Conservation (phyloP, 2,113 vertebrate genomes). For the Prietella phreatophila region DNA sequence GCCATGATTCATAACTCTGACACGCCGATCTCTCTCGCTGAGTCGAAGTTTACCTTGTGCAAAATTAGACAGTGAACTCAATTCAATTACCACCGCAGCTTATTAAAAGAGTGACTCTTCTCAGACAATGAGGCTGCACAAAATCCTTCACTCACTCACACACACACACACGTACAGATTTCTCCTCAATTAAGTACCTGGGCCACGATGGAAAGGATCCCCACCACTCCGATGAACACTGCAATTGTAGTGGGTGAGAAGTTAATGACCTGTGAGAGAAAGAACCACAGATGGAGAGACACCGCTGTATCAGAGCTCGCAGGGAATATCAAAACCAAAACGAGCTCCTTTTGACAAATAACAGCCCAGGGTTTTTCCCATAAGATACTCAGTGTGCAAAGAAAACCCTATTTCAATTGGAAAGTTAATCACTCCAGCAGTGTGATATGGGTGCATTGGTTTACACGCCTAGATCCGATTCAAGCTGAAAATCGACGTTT, state of each 20-base stretch:
- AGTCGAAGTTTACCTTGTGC: conserved; percentile 29
- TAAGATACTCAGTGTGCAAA: not conserved
- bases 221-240: conserved; percentile 91
- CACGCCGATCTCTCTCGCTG: not conserved
- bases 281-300: conserved; percentile 19
- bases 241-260: conserved; percentile 89
- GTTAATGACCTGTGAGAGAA: conserved; percentile 79
- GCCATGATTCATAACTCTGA: not conserved
- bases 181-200: conserved; percentile 77
- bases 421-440: not conserved
- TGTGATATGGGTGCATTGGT: not conserved
- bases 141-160: not conserved
- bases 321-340: not conserved
- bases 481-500: not conserved
- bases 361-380: not conserved
- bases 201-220: conserved; percentile 90
- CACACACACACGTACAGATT: conserved; percentile 13
- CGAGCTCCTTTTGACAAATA: not conserved
- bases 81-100: conserved; percentile 19
- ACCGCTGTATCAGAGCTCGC: not conserved
- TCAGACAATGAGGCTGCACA: not conserved
- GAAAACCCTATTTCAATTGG: not conserved
- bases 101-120: conserved; percentile 29
- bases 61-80: conserved; percentile 21
- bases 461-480: not conserved